Evolutionary conservation across 2,797 vertebrate genomes (phyloP), one percentile per base, ranked within the genome.

Genomic region (Apogon hyalosoma): DNA sequence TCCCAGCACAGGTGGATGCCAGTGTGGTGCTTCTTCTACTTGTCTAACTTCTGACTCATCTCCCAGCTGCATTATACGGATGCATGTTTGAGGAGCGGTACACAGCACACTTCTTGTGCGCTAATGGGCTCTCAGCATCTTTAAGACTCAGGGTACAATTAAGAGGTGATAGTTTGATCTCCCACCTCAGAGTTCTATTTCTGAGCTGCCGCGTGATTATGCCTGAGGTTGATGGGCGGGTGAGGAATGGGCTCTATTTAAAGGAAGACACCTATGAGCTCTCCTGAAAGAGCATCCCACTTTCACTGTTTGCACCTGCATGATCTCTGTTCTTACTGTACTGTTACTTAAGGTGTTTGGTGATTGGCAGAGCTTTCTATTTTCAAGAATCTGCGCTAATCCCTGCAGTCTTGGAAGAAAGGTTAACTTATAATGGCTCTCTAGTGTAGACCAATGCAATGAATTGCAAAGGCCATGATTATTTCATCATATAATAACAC

Each of bases 111-210:
- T 57, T 85, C 83, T 85, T 80, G 86, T 87, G 86, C 55, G 85
- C 75, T 92, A 93, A 92, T 92, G 80, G 91, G 90, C 88, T 92
- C 91, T 86, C 90, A 83, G 88, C 86, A 83, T 91, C 91, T 90
- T 88, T 91, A 88, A 91, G 88, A 90, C 87, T 89, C 80, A 10
- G 85, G 89, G 87, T 90, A 92, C 89, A 91, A 92, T 92, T 92
- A 92, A 89, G 92, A 92, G 91, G 91, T 92, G 92, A 90, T 88
- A 91, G 90, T 90, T 90, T 91, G 90, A 88, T 91, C 90, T 92
- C 88, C 88, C 92, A 92, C 92, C 90, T 92, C 81, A 51, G 87
- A 77, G 80, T 85, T 90, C 91, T 93, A 92, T 93, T 93, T 91
- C 88, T 74, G 87, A 87, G 75, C 86, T 68, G 79, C 79, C 19